These are phyloP conservation scores for Acanthacorydalis orientalis DNA, from an alignment of 2,888 invertebrate genomes.

Conservation along the genomic window DNA sequence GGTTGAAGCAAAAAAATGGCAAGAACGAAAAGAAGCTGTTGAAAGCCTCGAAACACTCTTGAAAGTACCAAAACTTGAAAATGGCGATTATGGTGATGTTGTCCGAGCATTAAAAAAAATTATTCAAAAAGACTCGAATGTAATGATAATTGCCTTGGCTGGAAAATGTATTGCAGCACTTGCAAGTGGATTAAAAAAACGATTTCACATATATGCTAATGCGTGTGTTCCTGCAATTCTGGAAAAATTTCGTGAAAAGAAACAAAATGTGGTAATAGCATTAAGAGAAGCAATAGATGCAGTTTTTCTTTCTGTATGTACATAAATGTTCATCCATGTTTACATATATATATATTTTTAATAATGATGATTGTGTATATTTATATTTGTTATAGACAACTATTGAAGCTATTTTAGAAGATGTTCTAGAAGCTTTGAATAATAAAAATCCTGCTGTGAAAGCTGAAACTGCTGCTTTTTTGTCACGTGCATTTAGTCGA, in stretches of 20 bases:
- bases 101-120: slow-evolving; percentile 78
- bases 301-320: slow-evolving; percentile 57
- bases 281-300: slow-evolving; percentile 84
- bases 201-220: slow-evolving; percentile 70
- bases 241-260: slow-evolving; percentile 97
- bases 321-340: slow-evolving; percentile 1
- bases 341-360: no score
- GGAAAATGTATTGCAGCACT: slow-evolving; percentile 68
- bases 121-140: slow-evolving; percentile 74
- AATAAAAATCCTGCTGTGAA: slow-evolving; percentile 87
- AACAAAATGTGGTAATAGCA: slow-evolving; percentile 71
- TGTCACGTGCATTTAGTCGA: slow-evolving; percentile 66
- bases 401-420: slow-evolving; percentile 71
- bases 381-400: slow-evolving; percentile 44
- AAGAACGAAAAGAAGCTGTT: slow-evolving; percentile 82
- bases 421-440: slow-evolving; percentile 66
- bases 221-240: slow-evolving; percentile 61
- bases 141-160: slow-evolving; percentile 76
- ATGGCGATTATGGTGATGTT: slow-evolving; percentile 83
- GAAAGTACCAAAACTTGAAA: slow-evolving; percentile 70
- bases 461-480: slow-evolving; percentile 69
- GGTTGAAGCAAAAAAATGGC: slow-evolving; percentile 91
- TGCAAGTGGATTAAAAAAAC: slow-evolving; percentile 72
- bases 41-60: slow-evolving; percentile 65
- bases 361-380: no score